Evolutionary conservation across 2,888 invertebrate species (phyloP).

Genomic region (Meandrusa payeni): DNA sequence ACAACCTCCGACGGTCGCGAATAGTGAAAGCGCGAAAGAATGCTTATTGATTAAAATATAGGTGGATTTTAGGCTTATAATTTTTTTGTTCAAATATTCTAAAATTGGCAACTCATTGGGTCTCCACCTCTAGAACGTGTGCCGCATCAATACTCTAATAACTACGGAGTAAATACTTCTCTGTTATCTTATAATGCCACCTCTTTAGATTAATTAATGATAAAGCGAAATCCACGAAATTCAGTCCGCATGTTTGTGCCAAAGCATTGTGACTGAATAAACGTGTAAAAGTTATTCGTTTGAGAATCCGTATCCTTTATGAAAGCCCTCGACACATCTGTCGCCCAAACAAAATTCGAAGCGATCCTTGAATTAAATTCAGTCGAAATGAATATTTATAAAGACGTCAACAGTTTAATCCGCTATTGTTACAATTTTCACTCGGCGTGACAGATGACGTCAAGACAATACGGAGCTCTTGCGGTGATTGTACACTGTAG

Average conservation of each 20-base stretch:
- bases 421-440: conserved; percentile 74
- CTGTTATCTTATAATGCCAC: no score
- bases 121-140: no score
- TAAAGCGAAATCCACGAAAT: neutral
- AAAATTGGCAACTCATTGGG: no score
- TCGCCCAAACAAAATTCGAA: conserved; percentile 63
- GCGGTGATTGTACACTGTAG: conserved; percentile 47
- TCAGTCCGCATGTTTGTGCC: neutral
- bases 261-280: conserved; percentile 5
- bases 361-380: conserved; percentile 62
- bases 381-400: conserved; percentile 77
- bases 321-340: conserved; percentile 56
- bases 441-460: conserved; percentile 68
- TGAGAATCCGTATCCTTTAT: conserved; percentile 20
- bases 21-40: no score
- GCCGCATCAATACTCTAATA: no score
- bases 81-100: no score
- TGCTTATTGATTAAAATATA: no score
- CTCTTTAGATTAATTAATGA: neutral
- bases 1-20: no score
- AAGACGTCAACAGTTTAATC: conserved; percentile 77
- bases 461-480: conserved; percentile 67
- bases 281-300: conserved; percentile 16
- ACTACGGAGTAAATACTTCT: no score
- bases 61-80: no score